Evolutionary conservation across 2,797 vertebrate species (phyloP).

Genomic region (Sphenopsis melanotis): DNA sequence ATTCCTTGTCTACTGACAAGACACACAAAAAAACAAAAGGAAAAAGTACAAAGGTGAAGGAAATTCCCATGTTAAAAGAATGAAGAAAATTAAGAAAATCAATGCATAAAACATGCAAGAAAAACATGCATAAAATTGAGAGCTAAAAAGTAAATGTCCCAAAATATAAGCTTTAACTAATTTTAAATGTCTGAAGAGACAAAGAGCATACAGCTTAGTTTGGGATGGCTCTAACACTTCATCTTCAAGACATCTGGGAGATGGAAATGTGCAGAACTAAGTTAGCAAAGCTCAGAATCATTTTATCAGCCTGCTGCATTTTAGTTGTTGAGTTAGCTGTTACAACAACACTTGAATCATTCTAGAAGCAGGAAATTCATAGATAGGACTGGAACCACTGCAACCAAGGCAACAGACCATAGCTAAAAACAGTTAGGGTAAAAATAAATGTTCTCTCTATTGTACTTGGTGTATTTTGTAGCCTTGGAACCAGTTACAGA

Average conservation of each 20-base stretch:
- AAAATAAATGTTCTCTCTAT: conserved; percentile 33
- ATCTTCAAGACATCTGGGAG: background rate
- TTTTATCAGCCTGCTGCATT: background rate
- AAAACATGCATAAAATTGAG: background rate
- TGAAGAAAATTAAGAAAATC: background rate
- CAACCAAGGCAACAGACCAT: conserved; percentile 46
- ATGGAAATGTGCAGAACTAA: background rate
- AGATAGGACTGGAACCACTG: conserved; percentile 23
- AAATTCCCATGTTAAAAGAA: background rate
- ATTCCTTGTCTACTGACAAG: background rate
- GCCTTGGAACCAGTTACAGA: background rate
- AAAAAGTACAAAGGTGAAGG: background rate
- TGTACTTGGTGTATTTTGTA: background rate
- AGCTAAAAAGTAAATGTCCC: background rate
- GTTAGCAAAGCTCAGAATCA: background rate
- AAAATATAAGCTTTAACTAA: background rate
- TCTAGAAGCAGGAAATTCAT: background rate
- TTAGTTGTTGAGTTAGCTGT: background rate
- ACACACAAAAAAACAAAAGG: background rate
- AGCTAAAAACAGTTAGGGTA: conserved; percentile 49
- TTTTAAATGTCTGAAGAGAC: background rate
- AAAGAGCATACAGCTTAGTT: background rate
- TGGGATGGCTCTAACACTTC: background rate
- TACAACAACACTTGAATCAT: background rate
- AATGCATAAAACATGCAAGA: background rate